These are phyloP conservation scores for Torymus texanus DNA, from an alignment of 2,888 invertebrate genomes.

Conservation along the genomic window DNA sequence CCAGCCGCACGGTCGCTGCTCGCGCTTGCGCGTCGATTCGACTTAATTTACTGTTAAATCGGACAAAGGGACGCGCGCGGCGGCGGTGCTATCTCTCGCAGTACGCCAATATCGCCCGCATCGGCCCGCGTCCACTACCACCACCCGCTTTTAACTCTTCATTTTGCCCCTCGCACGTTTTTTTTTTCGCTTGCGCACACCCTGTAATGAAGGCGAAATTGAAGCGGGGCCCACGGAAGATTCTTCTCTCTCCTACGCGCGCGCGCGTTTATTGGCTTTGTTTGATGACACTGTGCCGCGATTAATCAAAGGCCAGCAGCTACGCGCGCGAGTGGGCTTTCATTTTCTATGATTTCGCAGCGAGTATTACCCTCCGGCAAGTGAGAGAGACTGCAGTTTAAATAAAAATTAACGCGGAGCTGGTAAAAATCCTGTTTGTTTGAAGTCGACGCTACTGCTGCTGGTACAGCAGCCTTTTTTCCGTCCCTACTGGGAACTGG, in stretches of 20 bases:
- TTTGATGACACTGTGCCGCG: conserved; percentile 19
- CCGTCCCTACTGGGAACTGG: no score
- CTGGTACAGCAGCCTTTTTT: no score
- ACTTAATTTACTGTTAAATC: conserved; percentile 56
- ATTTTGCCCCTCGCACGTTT: conserved; percentile 26
- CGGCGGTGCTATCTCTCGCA: background rate
- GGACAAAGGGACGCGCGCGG: conserved; percentile 45
- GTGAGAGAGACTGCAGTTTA: background rate
- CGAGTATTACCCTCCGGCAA: background rate
- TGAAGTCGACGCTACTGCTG: no score
- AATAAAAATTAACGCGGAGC: no score
- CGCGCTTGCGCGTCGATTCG: conserved; percentile 29
- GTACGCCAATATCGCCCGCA: conserved; percentile 22
- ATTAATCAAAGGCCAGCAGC: conserved; percentile 28
- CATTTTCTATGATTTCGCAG: conserved; percentile 7
- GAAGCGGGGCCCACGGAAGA: conserved; percentile 28
- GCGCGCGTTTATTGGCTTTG: conserved; percentile 22
- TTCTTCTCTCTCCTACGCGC: conserved; percentile 16
- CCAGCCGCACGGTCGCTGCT: conserved; percentile 51
- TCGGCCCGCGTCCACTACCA: background rate
- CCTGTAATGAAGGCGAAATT: conserved; percentile 43
- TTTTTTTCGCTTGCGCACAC: conserved; percentile 20
- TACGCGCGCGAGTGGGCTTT: background rate
- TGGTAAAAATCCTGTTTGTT: no score
- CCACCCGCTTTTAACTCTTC: conserved; percentile 38